These are phyloP conservation scores for Panagrolaimus sp. DNA, from an alignment of 1,140 invertebrate genomes.

Conservation along the genomic window DNA sequence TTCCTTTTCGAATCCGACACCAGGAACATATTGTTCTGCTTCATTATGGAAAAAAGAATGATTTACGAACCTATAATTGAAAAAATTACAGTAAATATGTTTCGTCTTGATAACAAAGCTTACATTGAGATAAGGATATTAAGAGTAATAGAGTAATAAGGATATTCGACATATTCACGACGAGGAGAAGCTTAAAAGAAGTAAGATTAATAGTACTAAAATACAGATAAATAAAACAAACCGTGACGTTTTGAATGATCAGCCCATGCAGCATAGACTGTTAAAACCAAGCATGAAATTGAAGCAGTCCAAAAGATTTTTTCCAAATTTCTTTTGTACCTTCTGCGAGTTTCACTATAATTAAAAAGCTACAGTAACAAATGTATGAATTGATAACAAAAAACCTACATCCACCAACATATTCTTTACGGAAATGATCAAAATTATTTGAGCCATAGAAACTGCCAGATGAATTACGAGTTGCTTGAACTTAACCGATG, in stretches of 20 bases:
- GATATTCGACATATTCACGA: neutral
- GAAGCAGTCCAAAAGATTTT: constrained; percentile 27
- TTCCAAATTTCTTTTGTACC: constrained; percentile 30
- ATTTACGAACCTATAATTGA: too few relatives aligned
- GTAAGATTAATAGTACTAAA: constrained; percentile 40
- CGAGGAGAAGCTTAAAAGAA: neutral
- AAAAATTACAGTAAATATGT: too few relatives aligned
- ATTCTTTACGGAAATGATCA: constrained; percentile 26
- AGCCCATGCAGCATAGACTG: constrained; percentile 19
- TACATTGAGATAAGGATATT: too few relatives aligned
- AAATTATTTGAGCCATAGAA: constrained; percentile 32
- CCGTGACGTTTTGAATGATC: constrained; percentile 33
- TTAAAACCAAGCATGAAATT: constrained; percentile 28
- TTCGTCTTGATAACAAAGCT: too few relatives aligned
- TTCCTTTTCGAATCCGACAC: constrained; percentile 41
- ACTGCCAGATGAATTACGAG: constrained; percentile 21
- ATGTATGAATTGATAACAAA: too few relatives aligned
- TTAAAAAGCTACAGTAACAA: too few relatives aligned
- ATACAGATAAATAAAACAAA: constrained; percentile 34
- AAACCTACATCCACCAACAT: constrained; percentile 11
- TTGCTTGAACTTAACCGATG: constrained; percentile 9
- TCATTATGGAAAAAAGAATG: constrained; percentile 60
- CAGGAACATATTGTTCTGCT: constrained; percentile 36
- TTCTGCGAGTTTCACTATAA: constrained; percentile 11
- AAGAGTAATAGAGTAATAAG: constrained; percentile 59